Percentiles rank a stretch among this genome's conserved stretches.
Evolutionary conservation across 2,888 invertebrate genomes (phyloP).

Genomic region (Rhaphigaster nebulosa): DNA sequence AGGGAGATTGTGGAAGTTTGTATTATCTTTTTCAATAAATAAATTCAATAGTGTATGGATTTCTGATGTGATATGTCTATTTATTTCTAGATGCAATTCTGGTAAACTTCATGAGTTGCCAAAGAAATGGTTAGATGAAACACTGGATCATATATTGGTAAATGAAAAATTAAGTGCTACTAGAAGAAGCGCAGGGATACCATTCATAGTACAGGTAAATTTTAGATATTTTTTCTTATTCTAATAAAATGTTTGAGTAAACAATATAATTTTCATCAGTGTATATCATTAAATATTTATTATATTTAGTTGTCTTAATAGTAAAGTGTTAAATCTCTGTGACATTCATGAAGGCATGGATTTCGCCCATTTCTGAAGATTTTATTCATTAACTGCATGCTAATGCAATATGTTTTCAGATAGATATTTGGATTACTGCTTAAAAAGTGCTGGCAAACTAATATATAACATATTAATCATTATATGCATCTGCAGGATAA

Average conservation of each 20-base stretch:
- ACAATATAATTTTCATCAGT: neutral
- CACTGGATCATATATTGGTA: constrained; percentile 73
- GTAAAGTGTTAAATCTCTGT: neutral
- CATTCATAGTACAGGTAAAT: constrained; percentile 86
- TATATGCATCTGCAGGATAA: too few relatives aligned
- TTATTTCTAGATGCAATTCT: constrained; percentile 67
- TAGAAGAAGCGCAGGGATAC: constrained; percentile 92
- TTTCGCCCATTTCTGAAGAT: neutral
- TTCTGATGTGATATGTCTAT: constrained; percentile 59
- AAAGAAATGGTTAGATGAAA: constrained; percentile 75
- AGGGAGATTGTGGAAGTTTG: constrained; percentile 76
- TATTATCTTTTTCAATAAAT: neutral
- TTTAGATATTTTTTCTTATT: neutral
- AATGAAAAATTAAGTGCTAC: constrained; percentile 80
- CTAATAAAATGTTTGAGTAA: neutral
- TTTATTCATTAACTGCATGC: neutral
- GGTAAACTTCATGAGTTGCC: constrained; percentile 74
- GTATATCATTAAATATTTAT: neutral
- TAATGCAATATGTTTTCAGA: neutral
- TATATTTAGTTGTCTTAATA: neutral
- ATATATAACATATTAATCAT: too few relatives aligned
- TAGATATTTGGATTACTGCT: neutral
- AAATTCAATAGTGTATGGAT: neutral
- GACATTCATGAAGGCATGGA: neutral
- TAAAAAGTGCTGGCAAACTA: neutral